Conservation (phyloP, 1,140 invertebrate species). For the Lucilia cuprina region DNA sequence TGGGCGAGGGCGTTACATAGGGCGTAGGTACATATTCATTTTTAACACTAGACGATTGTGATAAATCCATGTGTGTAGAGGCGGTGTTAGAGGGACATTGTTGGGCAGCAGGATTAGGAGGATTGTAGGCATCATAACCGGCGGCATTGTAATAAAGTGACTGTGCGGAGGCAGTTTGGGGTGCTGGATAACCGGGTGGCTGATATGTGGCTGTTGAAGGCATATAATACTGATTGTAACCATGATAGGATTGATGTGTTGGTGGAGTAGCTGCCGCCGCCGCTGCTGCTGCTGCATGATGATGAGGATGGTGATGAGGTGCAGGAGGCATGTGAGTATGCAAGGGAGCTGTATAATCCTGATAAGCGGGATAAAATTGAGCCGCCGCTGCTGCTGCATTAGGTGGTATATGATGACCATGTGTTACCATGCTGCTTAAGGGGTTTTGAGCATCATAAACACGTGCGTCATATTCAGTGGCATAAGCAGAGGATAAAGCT, state of each 20-base stretch:
- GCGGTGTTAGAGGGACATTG: not conserved
- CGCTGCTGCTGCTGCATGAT: slow-evolving; percentile 40
- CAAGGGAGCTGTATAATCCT: slow-evolving; percentile 44
- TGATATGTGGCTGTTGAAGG: slow-evolving; percentile 26
- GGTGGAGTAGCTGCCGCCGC: slow-evolving; percentile 26
- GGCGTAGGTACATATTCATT: slow-evolving; percentile 58
- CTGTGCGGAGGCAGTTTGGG: not conserved
- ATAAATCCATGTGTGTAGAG: slow-evolving; percentile 17
- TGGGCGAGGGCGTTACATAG: slow-evolving; percentile 59
- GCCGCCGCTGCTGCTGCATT: slow-evolving; percentile 42
- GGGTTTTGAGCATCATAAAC: slow-evolving; percentile 11
- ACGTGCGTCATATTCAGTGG: slow-evolving; percentile 36
- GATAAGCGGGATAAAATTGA: slow-evolving; percentile 44
- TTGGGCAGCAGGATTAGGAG: not conserved
- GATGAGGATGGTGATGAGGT: slow-evolving; percentile 38
- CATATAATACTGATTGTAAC: slow-evolving; percentile 30
- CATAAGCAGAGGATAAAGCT: slow-evolving; percentile 22
- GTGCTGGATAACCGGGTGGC: not conserved
- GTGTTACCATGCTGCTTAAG: slow-evolving; percentile 27
- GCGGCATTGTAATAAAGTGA: slow-evolving; percentile 45
- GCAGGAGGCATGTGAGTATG: slow-evolving; percentile 5
- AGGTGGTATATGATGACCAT: slow-evolving; percentile 29
- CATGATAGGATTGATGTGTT: slow-evolving; percentile 25
- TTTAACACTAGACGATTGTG: slow-evolving; percentile 44
- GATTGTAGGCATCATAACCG: not conserved